A percentile compares a stretch with the other conserved stretches of the same genome.
These are phyloP conservation scores for Theristicus caerulescens DNA, from an alignment of 2,113 vertebrate species.

Conservation along the genomic window DNA sequence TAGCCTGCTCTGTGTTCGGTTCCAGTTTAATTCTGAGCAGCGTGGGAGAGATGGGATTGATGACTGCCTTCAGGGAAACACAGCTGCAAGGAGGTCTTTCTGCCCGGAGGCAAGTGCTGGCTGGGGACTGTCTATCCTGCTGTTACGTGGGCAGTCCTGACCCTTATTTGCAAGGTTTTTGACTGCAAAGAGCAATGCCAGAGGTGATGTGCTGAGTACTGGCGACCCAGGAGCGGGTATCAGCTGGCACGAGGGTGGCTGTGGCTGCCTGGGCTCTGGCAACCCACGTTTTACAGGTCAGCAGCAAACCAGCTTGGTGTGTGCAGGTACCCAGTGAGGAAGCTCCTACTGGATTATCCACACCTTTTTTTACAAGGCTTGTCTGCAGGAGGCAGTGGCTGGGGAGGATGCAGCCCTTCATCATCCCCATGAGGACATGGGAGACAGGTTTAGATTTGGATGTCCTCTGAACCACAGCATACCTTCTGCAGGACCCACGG, in stretches of 20 bases:
- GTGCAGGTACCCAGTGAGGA: not conserved
- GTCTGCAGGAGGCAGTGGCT: not conserved
- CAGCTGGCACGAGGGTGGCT: accelerated
- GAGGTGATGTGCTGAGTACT: not conserved
- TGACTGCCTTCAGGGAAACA: not conserved
- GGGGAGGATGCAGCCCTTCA: not conserved
- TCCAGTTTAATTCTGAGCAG: not conserved
- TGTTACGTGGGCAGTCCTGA: not conserved
- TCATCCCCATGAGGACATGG: not conserved
- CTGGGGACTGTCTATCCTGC: not conserved
- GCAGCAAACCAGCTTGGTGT: not conserved
- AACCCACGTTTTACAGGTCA: accelerated
- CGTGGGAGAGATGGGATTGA: not conserved
- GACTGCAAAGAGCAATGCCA: not conserved
- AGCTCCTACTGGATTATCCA: not conserved
- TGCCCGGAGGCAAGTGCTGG: not conserved
- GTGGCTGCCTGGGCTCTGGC: not conserved
- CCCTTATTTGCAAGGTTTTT: not conserved
- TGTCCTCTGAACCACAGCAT: not conserved
- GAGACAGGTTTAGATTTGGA: not conserved
- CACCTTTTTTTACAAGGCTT: not conserved
- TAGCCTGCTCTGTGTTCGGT: accelerated
- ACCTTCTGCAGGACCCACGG: not conserved
- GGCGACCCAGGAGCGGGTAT: accelerated
- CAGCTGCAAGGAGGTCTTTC: not conserved